Base-by-base conservation (phyloP, 2,888 invertebrate genomes). In the Drosophila kanekoi region DNA sequence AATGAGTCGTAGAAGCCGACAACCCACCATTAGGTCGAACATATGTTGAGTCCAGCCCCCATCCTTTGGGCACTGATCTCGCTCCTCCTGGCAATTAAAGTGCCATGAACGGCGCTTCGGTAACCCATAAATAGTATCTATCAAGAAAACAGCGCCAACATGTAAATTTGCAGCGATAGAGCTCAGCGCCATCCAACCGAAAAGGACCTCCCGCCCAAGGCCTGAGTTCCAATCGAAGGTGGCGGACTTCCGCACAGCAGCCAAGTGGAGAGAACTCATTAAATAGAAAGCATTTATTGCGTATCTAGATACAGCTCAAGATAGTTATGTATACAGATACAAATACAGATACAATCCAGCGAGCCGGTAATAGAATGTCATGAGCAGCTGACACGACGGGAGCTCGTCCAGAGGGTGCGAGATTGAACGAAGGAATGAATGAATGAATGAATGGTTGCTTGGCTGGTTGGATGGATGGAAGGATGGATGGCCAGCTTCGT, bases 201-300 rank as follows among this genome's bases (percentile, higher is more conserved):
- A 28, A 28, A 28, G 28, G 28, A 28, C 28, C 28, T 28, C 8
- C 8, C 8, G 23, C 23, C 2, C 28, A 2, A 8, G 0, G 5
- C 3, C 28, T 0, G 8, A 28, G 28, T 28, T 32, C 37, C 32
- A 11, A 53, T 16, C 41, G 51, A 28, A 52, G 45, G 47, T 41
- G 13, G 35, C 52, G 48, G 40, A 74, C 60, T 49, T 69, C 79
- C 76, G 60, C 60, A 38, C 47, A 67, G 45, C 60, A 68, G 56
- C 44, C 45, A 13, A 47, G 44, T 32, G 57, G 51, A 51, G 67
- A 59, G 72, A 82, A 81, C 86, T 86, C 86, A 86, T 86, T 89
- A 86, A 89, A 83, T 86, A 89, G 86, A 86, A 86, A 86, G 89
- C 87, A 86, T 86, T 88, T 86, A 89, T 76, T 88, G 82, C 88